Evolutionary conservation across 1,140 invertebrate species (phyloP).

Genomic region (Ruditapes philippinarum): DNA sequence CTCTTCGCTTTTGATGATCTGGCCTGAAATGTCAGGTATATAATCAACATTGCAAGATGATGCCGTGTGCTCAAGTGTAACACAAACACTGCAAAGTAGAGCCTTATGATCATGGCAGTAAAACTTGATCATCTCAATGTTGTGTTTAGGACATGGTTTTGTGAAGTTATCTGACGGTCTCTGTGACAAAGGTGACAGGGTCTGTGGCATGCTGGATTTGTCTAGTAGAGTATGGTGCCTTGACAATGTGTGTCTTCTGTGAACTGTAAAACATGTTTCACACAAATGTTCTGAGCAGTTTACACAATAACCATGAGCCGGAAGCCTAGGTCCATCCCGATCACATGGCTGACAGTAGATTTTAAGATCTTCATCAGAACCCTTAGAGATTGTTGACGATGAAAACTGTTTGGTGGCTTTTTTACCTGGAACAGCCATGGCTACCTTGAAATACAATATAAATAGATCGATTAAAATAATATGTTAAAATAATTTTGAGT

Average conservation of each 20-base stretch:
- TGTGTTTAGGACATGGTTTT: background rate
- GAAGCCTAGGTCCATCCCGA: background rate
- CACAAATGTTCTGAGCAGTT: background rate
- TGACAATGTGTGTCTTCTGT: background rate
- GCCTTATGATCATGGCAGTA: background rate
- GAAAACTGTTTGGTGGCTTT: no score
- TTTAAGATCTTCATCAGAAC: background rate
- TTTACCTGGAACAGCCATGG: no score
- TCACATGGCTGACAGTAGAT: background rate
- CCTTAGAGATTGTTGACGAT: no score
- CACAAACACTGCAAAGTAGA: background rate
- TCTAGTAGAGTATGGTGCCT: background rate
- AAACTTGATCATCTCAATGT: background rate
- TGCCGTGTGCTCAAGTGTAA: background rate
- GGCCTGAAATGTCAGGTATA: background rate
- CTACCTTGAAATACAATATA: no score
- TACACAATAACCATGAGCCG: background rate
- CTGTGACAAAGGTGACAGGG: background rate
- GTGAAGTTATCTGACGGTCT: background rate
- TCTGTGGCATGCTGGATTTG: background rate
- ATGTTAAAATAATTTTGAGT: no score
- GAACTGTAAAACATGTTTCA: background rate
- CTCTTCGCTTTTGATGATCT: background rate
- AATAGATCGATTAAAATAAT: no score
- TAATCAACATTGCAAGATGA: background rate